These are phyloP conservation scores for Scaptomyza montana DNA, from an alignment of 1,140 invertebrate genomes.

Conservation along the genomic window DNA sequence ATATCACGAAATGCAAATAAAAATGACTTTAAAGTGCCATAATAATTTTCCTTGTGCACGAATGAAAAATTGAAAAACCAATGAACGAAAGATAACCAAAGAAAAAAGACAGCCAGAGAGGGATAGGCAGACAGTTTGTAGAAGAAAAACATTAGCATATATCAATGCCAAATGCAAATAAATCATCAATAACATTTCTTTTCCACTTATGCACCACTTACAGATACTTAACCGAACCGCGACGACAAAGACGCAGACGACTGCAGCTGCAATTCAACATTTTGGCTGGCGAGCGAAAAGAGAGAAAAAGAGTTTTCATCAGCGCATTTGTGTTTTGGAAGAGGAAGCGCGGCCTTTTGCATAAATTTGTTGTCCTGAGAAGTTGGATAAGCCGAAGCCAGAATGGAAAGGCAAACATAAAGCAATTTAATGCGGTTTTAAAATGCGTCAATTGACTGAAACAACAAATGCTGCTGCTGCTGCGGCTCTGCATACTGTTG, in stretches of 20 bases:
- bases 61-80: slow-evolving; percentile 72
- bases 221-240: slow-evolving; percentile 71
- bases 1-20: slow-evolving; percentile 82
- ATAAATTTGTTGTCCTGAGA: slow-evolving; percentile 71
- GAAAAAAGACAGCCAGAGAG: not conserved
- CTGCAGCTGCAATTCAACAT: slow-evolving; percentile 54
- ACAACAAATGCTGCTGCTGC: slow-evolving; percentile 60
- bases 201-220: slow-evolving; percentile 82
- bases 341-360: slow-evolving; percentile 68
- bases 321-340: no score
- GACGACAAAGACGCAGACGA: slow-evolving; percentile 33
- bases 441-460: slow-evolving; percentile 82
- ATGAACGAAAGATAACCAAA: slow-evolving; percentile 70
- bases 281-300: slow-evolving; percentile 32
- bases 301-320: slow-evolving; percentile 44
- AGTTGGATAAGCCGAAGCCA: slow-evolving; percentile 18
- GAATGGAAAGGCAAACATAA: slow-evolving; percentile 76
- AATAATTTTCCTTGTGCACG: slow-evolving; percentile 62
- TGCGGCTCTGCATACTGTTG: no score
- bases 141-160: slow-evolving; percentile 78
- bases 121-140: not conserved
- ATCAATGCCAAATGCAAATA: slow-evolving; percentile 83
- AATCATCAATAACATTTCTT: slow-evolving; percentile 83
- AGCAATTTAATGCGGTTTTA: slow-evolving; percentile 83
- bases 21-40: slow-evolving; percentile 78